Evolutionary conservation across 2,888 invertebrate genomes (phyloP), one percentile per base, ranked within the genome.

Genomic region (Allygus modestus): DNA sequence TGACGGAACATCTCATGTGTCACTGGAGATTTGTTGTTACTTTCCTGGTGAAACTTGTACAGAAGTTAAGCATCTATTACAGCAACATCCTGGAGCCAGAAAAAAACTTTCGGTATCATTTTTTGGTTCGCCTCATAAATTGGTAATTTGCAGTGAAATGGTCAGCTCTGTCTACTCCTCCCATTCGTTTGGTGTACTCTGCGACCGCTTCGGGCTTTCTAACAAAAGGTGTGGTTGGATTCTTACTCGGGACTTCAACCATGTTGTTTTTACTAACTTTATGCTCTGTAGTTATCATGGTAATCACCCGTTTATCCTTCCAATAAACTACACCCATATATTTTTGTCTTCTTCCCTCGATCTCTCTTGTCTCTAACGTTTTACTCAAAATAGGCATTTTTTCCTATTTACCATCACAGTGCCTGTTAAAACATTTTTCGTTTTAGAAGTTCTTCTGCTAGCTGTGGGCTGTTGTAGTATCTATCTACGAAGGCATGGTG

Each of bases 161-260:
- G 26, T 82, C 71, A n/a, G 69, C 43, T 11, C 82, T 20, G 28
- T 82, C 69, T 11, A 82, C 43, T 28, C 69, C 82, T 71, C 82
- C 82, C 51, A 82, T 82, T 17, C 69, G 71, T 71, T 82, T 58
- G 0, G 28, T 71, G 51, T 82, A 71, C 43, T 82, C 82, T 23
- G 61, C 9, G 28, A 82, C 71, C 28, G 12, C 71, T 23, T 71
- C 20, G 12, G 82, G 82, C 15, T 82, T 82, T 20, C 12, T 33
- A 26, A 31, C 69, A n/a, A 69, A 43, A 17, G 82, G 51, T 33
- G 31, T 61, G 31, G 61, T 20, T 46, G 82, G 71, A 28, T 33
- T 43, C 33, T 71, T 69, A 71, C 82, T 82, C 23, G 37, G 51
- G n/a, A 82, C 82, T 2, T 46, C 71, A 23, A 33, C 69, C 71